phyloP scores from a whole-genome alignment of 2,888 invertebrate species.

The Camponotus fellah region DNA sequence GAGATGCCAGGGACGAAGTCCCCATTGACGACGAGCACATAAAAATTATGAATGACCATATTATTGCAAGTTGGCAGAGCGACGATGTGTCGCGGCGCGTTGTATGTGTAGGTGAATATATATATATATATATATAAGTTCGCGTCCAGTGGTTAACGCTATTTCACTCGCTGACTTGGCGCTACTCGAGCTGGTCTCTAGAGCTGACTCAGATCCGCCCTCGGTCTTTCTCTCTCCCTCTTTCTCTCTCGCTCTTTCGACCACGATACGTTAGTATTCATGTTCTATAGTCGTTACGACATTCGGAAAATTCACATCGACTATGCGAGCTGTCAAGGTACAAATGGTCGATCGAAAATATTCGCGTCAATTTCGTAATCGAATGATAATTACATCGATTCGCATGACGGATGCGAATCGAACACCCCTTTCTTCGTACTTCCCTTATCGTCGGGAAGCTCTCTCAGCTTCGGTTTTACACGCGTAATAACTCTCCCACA shows the following conservation, averaged over 20 bases:
- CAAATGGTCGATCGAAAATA: not conserved
- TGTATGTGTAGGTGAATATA: slow-evolving; percentile 60
- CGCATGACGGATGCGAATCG: not conserved
- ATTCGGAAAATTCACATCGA: slow-evolving; percentile 27
- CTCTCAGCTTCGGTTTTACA: slow-evolving; percentile 39
- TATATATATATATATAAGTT: slow-evolving; percentile 58
- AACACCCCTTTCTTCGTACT: not conserved
- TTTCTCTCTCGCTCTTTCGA: slow-evolving; percentile 30
- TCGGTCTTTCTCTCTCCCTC: slow-evolving; percentile 67
- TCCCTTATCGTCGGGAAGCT: not conserved
- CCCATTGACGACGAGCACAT: slow-evolving; percentile 72
- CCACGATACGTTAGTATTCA: slow-evolving; percentile 28
- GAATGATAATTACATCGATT: not conserved
- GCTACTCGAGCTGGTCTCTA: slow-evolving; percentile 78
- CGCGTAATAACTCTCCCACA: slow-evolving; percentile 66
- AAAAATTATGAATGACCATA: slow-evolving; percentile 83
- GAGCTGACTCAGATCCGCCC: slow-evolving; percentile 85
- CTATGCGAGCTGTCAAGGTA: not conserved
- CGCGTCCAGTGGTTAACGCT: slow-evolving; percentile 75
- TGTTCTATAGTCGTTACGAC: not conserved
- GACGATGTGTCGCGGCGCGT: slow-evolving; percentile 66
- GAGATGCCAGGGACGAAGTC: slow-evolving; percentile 4
- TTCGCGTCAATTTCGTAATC: not conserved
- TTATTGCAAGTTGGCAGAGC: slow-evolving; percentile 78
- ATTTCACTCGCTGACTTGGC: slow-evolving; percentile 83